Evolutionary conservation across 2,113 vertebrate genomes (phyloP).

Genomic region (Lepus americanus): DNA sequence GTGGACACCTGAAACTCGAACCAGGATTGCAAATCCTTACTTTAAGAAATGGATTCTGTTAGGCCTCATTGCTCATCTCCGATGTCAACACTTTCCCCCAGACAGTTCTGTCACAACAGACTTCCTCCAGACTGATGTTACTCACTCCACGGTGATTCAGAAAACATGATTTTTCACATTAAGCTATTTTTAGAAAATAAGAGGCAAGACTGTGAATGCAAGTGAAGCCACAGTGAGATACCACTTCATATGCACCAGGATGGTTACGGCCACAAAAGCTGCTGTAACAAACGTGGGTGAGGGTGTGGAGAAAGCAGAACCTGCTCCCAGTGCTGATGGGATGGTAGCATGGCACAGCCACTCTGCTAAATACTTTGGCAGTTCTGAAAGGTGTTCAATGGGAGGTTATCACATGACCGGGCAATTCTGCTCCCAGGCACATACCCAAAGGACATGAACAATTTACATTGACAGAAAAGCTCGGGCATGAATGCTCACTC

Average conservation of each 20-base stretch:
- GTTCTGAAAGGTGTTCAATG: constrained; percentile 6
- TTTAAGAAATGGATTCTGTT: background rate
- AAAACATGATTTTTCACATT: background rate
- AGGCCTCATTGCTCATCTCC: background rate
- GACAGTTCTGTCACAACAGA: constrained; percentile 28
- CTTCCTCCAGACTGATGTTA: background rate
- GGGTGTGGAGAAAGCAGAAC: background rate
- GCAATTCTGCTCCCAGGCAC: background rate
- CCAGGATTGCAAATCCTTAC: background rate
- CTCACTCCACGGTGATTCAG: background rate
- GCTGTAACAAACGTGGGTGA: background rate
- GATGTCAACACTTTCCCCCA: background rate
- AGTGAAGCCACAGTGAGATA: background rate
- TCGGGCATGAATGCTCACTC: background rate
- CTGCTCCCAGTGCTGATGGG: background rate
- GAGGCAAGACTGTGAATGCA: constrained; percentile 23
- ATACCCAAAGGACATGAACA: constrained; percentile 2
- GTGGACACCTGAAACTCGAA: constrained; percentile 23
- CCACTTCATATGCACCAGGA: background rate
- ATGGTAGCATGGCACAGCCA: background rate
- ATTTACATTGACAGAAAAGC: background rate
- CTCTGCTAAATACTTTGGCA: background rate
- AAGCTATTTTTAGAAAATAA: background rate
- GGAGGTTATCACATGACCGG: background rate
- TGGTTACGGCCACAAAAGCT: background rate